Percentiles rank a stretch among this genome's conserved stretches.
These are phyloP conservation scores for Villa cingulata DNA, from an alignment of 2,888 invertebrate species.

Conservation along the genomic window DNA sequence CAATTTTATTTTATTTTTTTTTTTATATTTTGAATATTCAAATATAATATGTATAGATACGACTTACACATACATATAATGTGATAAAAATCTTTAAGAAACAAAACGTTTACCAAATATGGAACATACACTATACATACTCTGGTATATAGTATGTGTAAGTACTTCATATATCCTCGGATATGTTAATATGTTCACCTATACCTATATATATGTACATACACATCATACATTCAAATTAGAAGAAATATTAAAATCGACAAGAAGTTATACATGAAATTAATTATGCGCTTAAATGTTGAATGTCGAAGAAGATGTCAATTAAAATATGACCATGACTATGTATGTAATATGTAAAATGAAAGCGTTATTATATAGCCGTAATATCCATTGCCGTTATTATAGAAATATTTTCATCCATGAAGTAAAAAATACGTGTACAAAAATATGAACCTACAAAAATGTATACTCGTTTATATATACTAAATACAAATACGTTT, in stretches of 20 bases:
- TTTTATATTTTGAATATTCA: too few species aligned
- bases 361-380: not conserved
- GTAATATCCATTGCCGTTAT: not conserved
- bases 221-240: too few species aligned
- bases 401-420: not conserved
- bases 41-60: not conserved
- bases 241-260: too few species aligned
- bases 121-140: slow-evolving; percentile 5
- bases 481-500: too few species aligned
- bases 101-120: slow-evolving; percentile 3
- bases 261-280: slow-evolving; percentile 1
- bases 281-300: slow-evolving; percentile 5
- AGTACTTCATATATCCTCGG: too few species aligned
- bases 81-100: not conserved
- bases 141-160: too few species aligned
- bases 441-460: too few species aligned
- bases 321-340: not conserved
- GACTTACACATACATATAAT: not conserved
- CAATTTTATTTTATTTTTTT: too few species aligned
- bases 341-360: not conserved
- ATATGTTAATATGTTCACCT: too few species aligned
- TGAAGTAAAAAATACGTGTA: too few species aligned
- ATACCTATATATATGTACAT: too few species aligned
- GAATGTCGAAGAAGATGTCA: not conserved
- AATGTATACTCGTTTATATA: too few species aligned